Conservation (phyloP, 92 coral and sea anemone species). For the Heteractis magnifica region DNA sequence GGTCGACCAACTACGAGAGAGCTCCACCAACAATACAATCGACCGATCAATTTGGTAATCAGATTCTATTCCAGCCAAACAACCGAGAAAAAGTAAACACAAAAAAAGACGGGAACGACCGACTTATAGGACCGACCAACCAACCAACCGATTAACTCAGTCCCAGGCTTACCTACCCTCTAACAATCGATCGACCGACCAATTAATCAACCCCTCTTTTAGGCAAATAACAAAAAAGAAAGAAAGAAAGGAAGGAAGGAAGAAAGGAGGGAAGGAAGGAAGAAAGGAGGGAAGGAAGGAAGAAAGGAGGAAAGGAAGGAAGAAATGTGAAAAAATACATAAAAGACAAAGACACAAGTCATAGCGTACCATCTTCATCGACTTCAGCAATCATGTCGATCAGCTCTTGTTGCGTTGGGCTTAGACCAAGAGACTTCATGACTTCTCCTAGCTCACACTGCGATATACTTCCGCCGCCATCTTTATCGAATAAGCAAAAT, state of each 20-base stretch:
- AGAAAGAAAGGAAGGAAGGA: too few species aligned
- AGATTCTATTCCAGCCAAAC: neutral
- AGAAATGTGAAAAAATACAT: neutral
- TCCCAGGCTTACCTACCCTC: too few species aligned
- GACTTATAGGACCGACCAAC: too few species aligned
- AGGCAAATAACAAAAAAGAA: too few species aligned
- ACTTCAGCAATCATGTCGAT: constrained; percentile 81
- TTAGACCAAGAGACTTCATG: constrained; percentile 85
- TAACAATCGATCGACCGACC: neutral
- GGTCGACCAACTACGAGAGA: neutral
- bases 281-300: too few species aligned
- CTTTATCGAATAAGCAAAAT: constrained; percentile 82
- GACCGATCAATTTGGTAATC: too few species aligned
- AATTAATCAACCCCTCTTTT: neutral
- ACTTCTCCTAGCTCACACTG: constrained; percentile 80
- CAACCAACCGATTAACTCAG: too few species aligned
- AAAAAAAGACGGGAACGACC: too few species aligned
- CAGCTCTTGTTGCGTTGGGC: constrained; percentile 80
- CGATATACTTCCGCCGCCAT: constrained; percentile 83
- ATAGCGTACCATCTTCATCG: constrained; percentile 72
- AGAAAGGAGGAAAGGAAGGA: too few species aligned
- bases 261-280: too few species aligned
- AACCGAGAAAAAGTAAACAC: neutral
- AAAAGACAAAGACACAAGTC: neutral
- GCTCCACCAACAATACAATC: neutral